Conservation (phyloP, 2,888 invertebrate species). For the Agrochola lota region DNA sequence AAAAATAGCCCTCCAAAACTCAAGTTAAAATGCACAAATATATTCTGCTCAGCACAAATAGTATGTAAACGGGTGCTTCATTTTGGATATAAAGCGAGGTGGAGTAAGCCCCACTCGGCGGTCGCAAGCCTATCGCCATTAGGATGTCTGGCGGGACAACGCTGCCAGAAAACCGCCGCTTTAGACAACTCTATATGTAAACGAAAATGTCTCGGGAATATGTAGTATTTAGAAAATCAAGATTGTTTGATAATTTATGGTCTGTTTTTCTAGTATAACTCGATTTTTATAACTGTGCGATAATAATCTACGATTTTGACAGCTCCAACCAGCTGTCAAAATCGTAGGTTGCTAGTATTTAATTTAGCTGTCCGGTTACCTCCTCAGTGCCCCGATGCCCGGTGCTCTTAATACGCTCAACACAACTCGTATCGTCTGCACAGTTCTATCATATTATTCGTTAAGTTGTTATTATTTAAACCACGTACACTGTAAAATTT, state of each 20-base stretch:
- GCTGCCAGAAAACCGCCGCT: constrained; percentile 39
- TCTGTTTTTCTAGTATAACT: neutral
- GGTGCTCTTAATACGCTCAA: too few species aligned
- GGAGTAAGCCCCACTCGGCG: constrained; percentile 48
- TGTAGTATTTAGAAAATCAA: constrained; percentile 6
- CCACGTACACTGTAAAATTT: too few species aligned
- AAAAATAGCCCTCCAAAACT: constrained; percentile 18
- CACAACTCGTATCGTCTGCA: too few species aligned
- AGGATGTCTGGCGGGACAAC: constrained; percentile 58
- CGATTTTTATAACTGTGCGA: too few species aligned
- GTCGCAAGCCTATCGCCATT: constrained; percentile 58
- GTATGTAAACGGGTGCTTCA: constrained; percentile 52
- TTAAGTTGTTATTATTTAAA: too few species aligned
- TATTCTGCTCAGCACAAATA: constrained; percentile 18
- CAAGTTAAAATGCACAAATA: constrained; percentile 16
- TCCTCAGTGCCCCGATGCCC: too few species aligned
- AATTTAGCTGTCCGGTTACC: too few species aligned
- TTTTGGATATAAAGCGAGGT: constrained; percentile 56
- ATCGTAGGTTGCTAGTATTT: too few species aligned
- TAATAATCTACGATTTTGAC: too few species aligned
- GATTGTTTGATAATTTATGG: neutral
- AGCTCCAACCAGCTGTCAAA: too few species aligned
- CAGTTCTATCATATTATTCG: too few species aligned
- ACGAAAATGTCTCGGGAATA: constrained; percentile 3
- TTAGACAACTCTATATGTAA: constrained; percentile 28